These are phyloP conservation scores for Ectropis grisescens DNA, from an alignment of 1,140 invertebrate genomes.

Conservation along the genomic window DNA sequence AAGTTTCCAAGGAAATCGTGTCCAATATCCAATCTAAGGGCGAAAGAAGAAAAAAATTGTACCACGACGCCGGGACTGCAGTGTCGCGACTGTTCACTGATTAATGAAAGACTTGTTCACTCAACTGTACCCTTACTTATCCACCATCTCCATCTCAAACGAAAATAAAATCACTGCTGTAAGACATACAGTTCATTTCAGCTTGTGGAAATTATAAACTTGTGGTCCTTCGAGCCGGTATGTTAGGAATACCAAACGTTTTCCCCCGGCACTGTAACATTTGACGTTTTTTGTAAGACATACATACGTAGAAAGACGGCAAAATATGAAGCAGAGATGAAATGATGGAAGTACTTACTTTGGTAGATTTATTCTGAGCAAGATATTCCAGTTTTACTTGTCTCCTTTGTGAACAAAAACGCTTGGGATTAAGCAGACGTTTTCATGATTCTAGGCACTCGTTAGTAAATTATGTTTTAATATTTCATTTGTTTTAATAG, in stretches of 20 bases:
- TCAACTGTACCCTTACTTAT: slow-evolving; percentile 43
- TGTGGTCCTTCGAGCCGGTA: too few species aligned
- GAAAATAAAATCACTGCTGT: too few species aligned
- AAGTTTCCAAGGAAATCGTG: slow-evolving; percentile 63
- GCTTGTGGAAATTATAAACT: too few species aligned
- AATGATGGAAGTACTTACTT: slow-evolving; percentile 29
- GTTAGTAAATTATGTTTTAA: too few species aligned
- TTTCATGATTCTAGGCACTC: too few species aligned
- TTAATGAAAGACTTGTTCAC: slow-evolving; percentile 58
- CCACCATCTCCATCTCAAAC: not conserved
- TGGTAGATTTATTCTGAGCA: too few species aligned
- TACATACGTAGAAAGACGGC: slow-evolving; percentile 58
- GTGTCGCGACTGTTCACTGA: slow-evolving; percentile 63
- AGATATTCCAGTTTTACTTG: too few species aligned
- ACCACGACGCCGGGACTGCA: slow-evolving; percentile 56
- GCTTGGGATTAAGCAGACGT: too few species aligned
- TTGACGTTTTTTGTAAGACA: slow-evolving; percentile 65
- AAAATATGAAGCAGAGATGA: slow-evolving; percentile 36
- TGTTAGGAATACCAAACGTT: slow-evolving; percentile 58
- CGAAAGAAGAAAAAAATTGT: slow-evolving; percentile 63
- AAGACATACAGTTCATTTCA: too few species aligned
- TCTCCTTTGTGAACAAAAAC: too few species aligned
- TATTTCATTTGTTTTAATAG: too few species aligned
- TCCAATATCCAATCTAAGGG: slow-evolving; percentile 63
- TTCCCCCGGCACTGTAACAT: slow-evolving; percentile 64